Evolutionary conservation across 1,140 invertebrate genomes (phyloP).

Genomic region (Agrilus planipennis): DNA sequence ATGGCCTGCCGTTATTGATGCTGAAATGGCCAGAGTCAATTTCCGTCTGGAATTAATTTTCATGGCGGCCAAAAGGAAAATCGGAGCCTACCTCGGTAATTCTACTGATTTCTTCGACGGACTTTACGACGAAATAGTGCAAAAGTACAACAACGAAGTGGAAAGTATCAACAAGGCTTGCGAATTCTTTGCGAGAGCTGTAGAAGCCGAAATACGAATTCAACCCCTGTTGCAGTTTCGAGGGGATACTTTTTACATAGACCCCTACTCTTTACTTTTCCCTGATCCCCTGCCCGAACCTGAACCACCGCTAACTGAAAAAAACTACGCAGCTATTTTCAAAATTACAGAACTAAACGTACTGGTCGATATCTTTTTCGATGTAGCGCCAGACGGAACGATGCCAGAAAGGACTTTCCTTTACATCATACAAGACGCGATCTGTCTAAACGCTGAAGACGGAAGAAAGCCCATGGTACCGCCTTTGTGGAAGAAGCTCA

Average conservation of each 20-base stretch:
- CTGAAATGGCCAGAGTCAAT: conserved; percentile 38
- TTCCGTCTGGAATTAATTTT: conserved; percentile 35
- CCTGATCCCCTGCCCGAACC: conserved; percentile 13
- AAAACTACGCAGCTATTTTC: conserved; percentile 31
- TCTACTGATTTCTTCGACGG: conserved; percentile 34
- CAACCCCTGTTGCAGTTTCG: conserved; percentile 22
- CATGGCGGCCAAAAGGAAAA: conserved; percentile 33
- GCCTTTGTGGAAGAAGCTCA: conserved; percentile 38
- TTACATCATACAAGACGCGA: conserved; percentile 45
- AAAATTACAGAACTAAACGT: conserved; percentile 38
- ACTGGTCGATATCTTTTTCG: conserved; percentile 37
- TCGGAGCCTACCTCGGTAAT: conserved; percentile 35
- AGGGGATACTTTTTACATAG: conserved; percentile 16
- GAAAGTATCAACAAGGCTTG: conserved; percentile 40
- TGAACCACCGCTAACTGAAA: conserved; percentile 17
- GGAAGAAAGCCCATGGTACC: conserved; percentile 37
- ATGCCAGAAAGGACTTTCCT: conserved; percentile 38
- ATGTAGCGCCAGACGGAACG: conserved; percentile 40
- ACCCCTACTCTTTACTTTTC: conserved; percentile 13
- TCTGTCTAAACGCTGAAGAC: conserved; percentile 36
- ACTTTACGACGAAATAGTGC: conserved; percentile 36
- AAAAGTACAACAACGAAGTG: conserved; percentile 42
- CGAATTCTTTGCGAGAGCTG: conserved; percentile 40
- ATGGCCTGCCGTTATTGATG: conserved; percentile 40
- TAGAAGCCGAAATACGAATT: conserved; percentile 36